A percentile compares a stretch with the other conserved stretches of the same genome.
Evolutionary conservation across 2,113 vertebrate species (phyloP).

Genomic region (Tricholaema leucomelas): DNA sequence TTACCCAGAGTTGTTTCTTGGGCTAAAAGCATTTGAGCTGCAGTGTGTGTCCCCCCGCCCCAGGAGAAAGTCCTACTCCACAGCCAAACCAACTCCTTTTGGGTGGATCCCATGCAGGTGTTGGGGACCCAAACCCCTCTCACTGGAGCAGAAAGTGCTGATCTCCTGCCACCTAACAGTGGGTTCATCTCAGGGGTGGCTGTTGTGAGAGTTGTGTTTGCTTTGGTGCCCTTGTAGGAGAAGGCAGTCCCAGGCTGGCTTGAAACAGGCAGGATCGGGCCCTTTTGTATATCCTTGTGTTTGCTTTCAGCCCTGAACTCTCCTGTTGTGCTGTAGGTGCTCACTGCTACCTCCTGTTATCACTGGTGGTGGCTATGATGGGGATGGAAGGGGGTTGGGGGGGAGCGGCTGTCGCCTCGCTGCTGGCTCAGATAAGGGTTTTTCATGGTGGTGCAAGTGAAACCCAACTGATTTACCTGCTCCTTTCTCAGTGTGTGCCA

Average conservation of each 20-base stretch:
- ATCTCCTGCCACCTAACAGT: background rate
- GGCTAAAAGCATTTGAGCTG: background rate
- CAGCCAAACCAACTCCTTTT: background rate
- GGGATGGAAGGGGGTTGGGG: background rate
- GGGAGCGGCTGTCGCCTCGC: background rate
- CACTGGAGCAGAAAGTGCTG: background rate
- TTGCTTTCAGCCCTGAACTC: background rate
- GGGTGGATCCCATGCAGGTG: background rate
- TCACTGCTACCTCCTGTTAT: background rate
- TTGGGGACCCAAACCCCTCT: background rate
- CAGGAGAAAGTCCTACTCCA: rapidly evolving
- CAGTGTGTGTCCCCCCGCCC: background rate
- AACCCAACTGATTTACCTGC: conserved; percentile 55
- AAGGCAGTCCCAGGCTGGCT: background rate
- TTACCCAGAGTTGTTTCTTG: background rate
- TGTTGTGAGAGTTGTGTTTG: background rate
- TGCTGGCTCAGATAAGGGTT: conserved; percentile 20
- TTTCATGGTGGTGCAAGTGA: conserved; percentile 34
- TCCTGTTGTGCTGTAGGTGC: background rate
- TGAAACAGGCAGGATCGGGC: background rate
- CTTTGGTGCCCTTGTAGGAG: background rate
- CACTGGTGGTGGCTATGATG: conserved; percentile 17
- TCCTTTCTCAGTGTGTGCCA: background rate
- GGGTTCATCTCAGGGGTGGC: background rate
- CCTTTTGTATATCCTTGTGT: rapidly evolving